Evolutionary conservation across 1,140 invertebrate species (phyloP).

Genomic region (Drosophila repletoides): DNA sequence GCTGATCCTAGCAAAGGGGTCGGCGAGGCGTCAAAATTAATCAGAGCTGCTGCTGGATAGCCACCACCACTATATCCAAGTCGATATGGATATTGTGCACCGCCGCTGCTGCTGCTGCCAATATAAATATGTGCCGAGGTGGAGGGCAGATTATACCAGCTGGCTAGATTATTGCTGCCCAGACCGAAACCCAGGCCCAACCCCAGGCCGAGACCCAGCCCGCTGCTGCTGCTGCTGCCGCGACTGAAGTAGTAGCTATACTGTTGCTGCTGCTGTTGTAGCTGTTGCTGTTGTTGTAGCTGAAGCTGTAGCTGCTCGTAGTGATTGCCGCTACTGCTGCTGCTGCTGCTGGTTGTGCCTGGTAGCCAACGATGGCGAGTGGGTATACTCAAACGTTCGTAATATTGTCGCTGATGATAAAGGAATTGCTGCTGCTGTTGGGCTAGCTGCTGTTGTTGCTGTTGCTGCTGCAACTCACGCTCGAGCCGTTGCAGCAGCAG

Average conservation of each 20-base stretch:
- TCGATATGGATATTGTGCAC: slow-evolving; percentile 52
- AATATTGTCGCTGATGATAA: slow-evolving; percentile 53
- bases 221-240: slow-evolving; percentile 47
- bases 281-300: slow-evolving; percentile 24
- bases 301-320: slow-evolving; percentile 45
- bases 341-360: slow-evolving; percentile 39
- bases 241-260: slow-evolving; percentile 41
- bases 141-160: slow-evolving; percentile 71
- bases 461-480: slow-evolving; percentile 69
- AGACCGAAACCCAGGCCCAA: slow-evolving; percentile 66
- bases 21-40: slow-evolving; percentile 70
- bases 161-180: slow-evolving; percentile 68
- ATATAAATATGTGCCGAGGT: slow-evolving; percentile 73
- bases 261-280: slow-evolving; percentile 49
- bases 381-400: slow-evolving; percentile 30
- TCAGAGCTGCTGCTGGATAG: slow-evolving; percentile 66
- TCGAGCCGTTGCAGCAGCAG: slow-evolving; percentile 75
- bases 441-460: slow-evolving; percentile 34
- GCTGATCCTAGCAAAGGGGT: slow-evolving; percentile 64
- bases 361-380: slow-evolving; percentile 61
- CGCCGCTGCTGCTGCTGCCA: slow-evolving; percentile 60
- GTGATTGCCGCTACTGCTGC: slow-evolving; percentile 37
- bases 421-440: slow-evolving; percentile 51
- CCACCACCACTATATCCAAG: slow-evolving; percentile 62
- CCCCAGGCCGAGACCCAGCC: slow-evolving; percentile 61